Percentiles rank a stretch among this genome's conserved stretches.
These are phyloP conservation scores for Ophonus ardosiacus DNA, from an alignment of 2,888 invertebrate genomes.

Conservation along the genomic window DNA sequence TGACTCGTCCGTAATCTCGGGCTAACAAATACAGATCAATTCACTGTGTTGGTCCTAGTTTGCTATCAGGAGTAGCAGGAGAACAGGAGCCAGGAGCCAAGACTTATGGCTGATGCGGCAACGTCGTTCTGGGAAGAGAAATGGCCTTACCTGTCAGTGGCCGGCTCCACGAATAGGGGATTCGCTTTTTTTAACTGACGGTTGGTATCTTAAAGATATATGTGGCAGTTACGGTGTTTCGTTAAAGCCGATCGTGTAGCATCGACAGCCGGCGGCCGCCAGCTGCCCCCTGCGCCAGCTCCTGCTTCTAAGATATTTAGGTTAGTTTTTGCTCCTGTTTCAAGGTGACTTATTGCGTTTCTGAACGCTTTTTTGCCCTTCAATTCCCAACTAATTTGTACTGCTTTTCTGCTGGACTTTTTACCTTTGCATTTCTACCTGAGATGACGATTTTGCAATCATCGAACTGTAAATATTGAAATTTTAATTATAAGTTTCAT, in stretches of 20 bases:
- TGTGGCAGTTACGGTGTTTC: conserved; percentile 56
- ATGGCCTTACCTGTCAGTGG: conserved; percentile 61
- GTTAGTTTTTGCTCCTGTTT: conserved; percentile 51
- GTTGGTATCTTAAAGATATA: conserved; percentile 53
- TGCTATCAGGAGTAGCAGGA: background rate
- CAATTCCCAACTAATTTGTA: conserved; percentile 21
- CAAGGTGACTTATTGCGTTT: conserved; percentile 49
- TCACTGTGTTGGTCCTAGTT: conserved; percentile 8
- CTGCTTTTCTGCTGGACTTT: background rate
- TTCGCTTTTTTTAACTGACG: conserved; percentile 52
- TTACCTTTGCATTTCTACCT: background rate
- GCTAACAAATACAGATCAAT: conserved; percentile 19
- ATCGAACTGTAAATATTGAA: no score
- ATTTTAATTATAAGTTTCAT: no score
- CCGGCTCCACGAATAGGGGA: conserved; percentile 36
- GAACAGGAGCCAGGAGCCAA: background rate
- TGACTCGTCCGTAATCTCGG: background rate
- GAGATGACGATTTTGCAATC: background rate
- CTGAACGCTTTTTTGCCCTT: conserved; percentile 11
- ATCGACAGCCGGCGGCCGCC: conserved; percentile 35
- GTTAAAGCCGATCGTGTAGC: conserved; percentile 51
- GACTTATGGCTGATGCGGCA: conserved; percentile 47
- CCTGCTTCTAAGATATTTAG: conserved; percentile 29
- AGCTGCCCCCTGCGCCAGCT: background rate
- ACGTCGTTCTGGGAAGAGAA: conserved; percentile 59